These are phyloP conservation scores for Pachyrhynchus sulphureomaculatus DNA, from an alignment of 1,140 invertebrate genomes.

Conservation along the genomic window DNA sequence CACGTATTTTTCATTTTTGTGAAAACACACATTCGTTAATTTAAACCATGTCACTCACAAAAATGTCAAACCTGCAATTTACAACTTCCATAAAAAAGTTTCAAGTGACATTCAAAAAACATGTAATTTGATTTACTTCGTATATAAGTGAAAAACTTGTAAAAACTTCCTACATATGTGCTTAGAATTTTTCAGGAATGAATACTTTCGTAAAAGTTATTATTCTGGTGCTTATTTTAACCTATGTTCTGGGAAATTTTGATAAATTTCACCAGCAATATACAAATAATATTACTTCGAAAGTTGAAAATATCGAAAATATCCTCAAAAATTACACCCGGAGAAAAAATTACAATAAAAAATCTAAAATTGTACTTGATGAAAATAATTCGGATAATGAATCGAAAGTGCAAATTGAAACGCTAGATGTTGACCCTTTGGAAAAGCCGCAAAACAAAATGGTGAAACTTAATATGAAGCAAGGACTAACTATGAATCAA, in stretches of 20 bases:
- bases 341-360: not conserved
- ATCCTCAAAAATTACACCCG: not conserved
- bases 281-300: not conserved
- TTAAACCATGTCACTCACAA: no score
- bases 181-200: not conserved
- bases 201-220: not conserved
- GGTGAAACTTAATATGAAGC: constrained; percentile 36
- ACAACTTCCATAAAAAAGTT: not conserved
- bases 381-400: not conserved
- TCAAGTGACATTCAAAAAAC: constrained; percentile 1
- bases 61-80: constrained; percentile 14
- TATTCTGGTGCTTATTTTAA: constrained; percentile 1
- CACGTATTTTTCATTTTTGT: no score
- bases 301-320: not conserved
- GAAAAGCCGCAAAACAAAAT: not conserved
- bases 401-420: not conserved
- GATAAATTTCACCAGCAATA: not conserved
- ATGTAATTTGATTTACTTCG: not conserved
- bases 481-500: constrained; percentile 34
- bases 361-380: not conserved
- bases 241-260: constrained; percentile 1
- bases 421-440: not conserved
- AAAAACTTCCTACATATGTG: constrained; percentile 13
- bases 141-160: constrained; percentile 1
- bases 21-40: no score